phyloP scores from a whole-genome alignment of 2,113 vertebrate genomes.

The Eublepharis macularius region DNA sequence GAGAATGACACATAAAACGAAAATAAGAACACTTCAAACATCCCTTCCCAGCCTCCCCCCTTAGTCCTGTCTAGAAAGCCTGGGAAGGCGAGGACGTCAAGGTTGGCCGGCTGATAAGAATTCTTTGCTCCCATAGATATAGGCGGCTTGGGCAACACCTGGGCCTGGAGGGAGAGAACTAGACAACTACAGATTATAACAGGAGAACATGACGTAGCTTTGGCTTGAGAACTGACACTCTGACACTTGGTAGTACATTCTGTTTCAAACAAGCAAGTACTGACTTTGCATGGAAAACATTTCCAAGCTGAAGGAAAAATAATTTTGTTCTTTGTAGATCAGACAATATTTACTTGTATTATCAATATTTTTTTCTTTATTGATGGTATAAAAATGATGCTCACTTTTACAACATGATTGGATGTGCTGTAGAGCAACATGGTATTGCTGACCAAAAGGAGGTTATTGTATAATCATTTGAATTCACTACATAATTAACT shows the following conservation, averaged over 20 bases:
- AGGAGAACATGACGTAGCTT: too few species aligned
- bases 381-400: conserved; percentile 65
- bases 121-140: too few species aligned
- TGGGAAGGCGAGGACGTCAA: too few species aligned
- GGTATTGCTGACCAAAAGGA: conserved; percentile 74
- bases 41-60: too few species aligned
- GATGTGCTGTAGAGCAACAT: conserved; percentile 76
- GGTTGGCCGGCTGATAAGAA: too few species aligned
- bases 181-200: too few species aligned
- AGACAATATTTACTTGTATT: conserved; percentile 76
- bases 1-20: too few species aligned
- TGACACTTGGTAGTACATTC: conserved; percentile 61
- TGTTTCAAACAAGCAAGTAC: conserved; percentile 66
- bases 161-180: too few species aligned
- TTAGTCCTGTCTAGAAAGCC: too few species aligned
- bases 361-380: conserved; percentile 75
- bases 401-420: conserved; percentile 70
- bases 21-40: too few species aligned
- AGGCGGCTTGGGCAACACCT: too few species aligned
- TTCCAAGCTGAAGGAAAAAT: conserved; percentile 68
- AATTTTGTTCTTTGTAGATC: conserved; percentile 73
- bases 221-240: too few species aligned
- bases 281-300: conserved; percentile 76
- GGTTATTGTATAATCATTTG: conserved; percentile 78
- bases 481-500: conserved; percentile 80